A percentile compares a stretch with the other conserved stretches of the same genome.
Conservation (phyloP, 2,113 vertebrate species). For the Malurus elegans region DNA sequence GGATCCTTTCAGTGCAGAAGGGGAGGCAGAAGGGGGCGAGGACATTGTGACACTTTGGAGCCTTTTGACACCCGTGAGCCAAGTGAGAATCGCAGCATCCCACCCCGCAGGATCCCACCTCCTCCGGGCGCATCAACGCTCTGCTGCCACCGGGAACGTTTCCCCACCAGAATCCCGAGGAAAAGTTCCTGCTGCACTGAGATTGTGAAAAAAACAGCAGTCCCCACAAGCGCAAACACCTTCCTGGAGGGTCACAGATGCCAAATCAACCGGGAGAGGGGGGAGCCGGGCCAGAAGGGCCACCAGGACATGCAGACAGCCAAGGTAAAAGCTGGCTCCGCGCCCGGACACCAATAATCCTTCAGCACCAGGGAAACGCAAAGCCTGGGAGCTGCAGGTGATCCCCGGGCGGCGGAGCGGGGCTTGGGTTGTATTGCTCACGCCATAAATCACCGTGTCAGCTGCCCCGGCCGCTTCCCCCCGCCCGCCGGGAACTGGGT, state of each 20-base stretch:
- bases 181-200: neutral
- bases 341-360: neutral
- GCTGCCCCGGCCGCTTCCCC: conserved; percentile 11
- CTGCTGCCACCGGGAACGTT: rapidly evolving
- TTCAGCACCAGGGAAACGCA: neutral
- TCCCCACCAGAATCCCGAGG: neutral
- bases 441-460: conserved; percentile 12
- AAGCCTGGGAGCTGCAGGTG: neutral
- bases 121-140: rapidly evolving
- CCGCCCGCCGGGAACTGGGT: neutral
- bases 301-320: neutral
- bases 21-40: neutral
- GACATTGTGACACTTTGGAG: neutral
- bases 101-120: neutral
- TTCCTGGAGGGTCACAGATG: neutral
- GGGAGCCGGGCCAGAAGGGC: neutral
- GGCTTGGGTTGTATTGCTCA: conserved; percentile 30
- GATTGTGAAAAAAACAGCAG: neutral
- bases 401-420: neutral
- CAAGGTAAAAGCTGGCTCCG: neutral
- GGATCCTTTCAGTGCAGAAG: neutral
- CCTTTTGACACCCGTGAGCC: neutral
- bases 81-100: neutral
- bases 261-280: neutral
- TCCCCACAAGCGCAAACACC: neutral